These are phyloP conservation scores for Aramus guarauna DNA, from an alignment of 2,113 vertebrate genomes.

Conservation along the genomic window DNA sequence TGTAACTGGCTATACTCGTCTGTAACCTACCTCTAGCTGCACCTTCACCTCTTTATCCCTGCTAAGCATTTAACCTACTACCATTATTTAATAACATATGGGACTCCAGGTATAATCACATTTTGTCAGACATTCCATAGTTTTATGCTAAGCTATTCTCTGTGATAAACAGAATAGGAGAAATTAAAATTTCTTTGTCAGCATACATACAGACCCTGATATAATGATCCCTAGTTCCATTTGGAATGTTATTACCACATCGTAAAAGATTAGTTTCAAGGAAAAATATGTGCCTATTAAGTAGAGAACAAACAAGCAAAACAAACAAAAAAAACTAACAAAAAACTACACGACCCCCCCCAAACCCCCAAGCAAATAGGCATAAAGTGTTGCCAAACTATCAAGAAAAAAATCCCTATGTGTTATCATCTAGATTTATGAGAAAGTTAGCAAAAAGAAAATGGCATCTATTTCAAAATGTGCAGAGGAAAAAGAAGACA, in stretches of 20 bases:
- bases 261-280: neutral
- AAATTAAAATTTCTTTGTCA: neutral
- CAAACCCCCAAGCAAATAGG: neutral
- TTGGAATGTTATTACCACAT: neutral
- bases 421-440: neutral
- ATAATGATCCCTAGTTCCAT: neutral
- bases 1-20: neutral
- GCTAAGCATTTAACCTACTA: neutral
- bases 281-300: neutral
- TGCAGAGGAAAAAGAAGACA: neutral
- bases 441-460: neutral
- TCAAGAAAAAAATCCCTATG: neutral
- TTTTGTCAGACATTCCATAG: neutral
- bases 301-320: neutral
- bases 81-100: neutral
- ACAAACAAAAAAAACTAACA: neutral
- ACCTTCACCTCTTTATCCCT: neutral
- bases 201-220: neutral
- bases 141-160: neutral
- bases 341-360: no score
- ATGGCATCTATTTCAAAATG: neutral
- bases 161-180: neutral
- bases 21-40: neutral
- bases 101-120: neutral
- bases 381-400: neutral